Evolutionary conservation across 2,113 vertebrate genomes (phyloP).

Genomic region (Salvelinus sp.): DNA sequence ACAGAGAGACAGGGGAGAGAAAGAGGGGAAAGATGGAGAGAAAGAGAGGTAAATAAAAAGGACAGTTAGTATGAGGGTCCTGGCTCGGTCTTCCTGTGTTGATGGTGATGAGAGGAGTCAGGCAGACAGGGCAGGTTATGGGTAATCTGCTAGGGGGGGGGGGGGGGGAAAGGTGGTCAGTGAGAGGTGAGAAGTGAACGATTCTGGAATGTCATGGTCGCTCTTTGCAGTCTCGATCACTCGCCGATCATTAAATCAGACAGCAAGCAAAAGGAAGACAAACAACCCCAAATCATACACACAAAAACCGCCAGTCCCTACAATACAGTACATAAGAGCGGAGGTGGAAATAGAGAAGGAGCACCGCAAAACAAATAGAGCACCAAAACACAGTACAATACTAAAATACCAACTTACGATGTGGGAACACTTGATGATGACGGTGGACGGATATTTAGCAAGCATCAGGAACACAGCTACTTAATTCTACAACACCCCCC

Average conservation of each 20-base stretch:
- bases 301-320: background rate
- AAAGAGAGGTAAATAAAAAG: background rate
- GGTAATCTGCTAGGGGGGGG: background rate
- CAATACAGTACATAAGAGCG: background rate
- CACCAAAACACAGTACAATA: background rate
- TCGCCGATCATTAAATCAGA: background rate
- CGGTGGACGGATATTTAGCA: background rate
- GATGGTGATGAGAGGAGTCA: background rate
- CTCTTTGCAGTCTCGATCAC: constrained; percentile 12
- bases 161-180: constrained; percentile 2
- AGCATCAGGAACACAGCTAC: background rate
- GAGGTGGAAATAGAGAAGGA: background rate
- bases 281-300: background rate
- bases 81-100: background rate
- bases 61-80: background rate
- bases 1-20: constrained; percentile 17
- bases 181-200: background rate
- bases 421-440: background rate
- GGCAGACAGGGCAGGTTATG: constrained; percentile 17
- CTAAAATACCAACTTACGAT: background rate
- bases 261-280: background rate
- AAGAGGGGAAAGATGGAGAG: background rate
- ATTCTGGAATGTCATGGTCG: background rate
- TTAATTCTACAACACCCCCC: background rate
- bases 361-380: background rate